Base-by-base conservation (phyloP, 2,797 vertebrate species). In the Clarias fuscus region DNA sequence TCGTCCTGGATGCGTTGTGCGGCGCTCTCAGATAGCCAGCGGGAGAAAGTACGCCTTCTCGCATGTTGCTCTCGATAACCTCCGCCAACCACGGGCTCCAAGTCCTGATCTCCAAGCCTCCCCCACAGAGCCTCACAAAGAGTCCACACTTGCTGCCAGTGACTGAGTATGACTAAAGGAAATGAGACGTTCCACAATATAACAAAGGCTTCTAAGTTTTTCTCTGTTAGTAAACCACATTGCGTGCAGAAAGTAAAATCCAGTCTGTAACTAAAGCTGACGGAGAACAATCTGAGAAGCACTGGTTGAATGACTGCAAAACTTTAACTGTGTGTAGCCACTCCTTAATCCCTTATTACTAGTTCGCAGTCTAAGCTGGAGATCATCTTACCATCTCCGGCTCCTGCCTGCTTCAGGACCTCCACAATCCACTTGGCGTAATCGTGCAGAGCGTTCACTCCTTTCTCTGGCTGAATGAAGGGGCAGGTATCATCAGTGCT, bases 41-140 rank as follows among this genome's bases (percentile, higher is more conserved):
- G 91, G 0, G 98, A 98, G 89, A 99, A 98, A 75, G 94, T 94
- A 18, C 91, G 92, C 82, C 97, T 92, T 33, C 98, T 95, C 88
- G 97, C 95, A 88, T 98, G 93, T 85, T 96, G 95, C 88, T 94
- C 93, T 79, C 92, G 89, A 53, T 99, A 99, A 14, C 94, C 95
- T 0, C 89, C 83, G 7, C 90, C 91, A 0, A 89, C 86, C 61
- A 94, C 94, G 0, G 91, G 85, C 61, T 92, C 92, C 65, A 88
- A 89, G 18, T 94, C 94, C 0, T 89, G 91, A 14, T 92, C 91
- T 11, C 93, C 93, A 80, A 97, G 67, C 2, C 91, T 91, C 2
- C 98, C 98, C 98, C 98, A 99, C 0, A 99, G 89, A 0, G 98
- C 97, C 89, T 96, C 96, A 7, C 97, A 98, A 24, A 99, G 86